phyloP scores from a whole-genome alignment of 2,113 vertebrate species.

The Pithys albifrons region DNA sequence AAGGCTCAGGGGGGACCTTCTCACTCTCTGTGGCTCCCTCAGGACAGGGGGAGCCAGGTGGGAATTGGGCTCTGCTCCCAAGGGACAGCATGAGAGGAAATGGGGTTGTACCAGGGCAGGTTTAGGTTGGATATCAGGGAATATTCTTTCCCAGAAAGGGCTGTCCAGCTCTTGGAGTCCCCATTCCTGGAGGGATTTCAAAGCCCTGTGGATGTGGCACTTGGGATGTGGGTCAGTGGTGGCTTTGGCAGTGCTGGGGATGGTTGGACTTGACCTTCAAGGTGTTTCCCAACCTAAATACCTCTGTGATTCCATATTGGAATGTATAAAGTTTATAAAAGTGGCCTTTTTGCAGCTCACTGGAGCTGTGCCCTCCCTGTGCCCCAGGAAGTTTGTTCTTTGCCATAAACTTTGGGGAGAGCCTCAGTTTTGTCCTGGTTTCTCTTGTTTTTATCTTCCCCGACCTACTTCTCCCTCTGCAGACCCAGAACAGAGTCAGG shows the following conservation, averaged over 20 bases:
- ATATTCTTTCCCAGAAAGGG: neutral
- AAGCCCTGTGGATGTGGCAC: accelerated
- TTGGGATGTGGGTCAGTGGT: neutral
- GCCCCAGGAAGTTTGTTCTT: neutral
- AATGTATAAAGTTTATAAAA: neutral
- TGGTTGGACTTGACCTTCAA: neutral
- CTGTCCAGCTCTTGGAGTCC: neutral
- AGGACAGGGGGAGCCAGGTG: accelerated
- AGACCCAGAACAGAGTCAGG: neutral
- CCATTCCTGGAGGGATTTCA: neutral
- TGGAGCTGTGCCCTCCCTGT: neutral
- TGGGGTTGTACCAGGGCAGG: neutral
- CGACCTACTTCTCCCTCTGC: slow-evolving; percentile 50
- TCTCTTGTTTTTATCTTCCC: neutral
- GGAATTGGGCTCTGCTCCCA: accelerated
- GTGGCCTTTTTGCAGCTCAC: neutral
- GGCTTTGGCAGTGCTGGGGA: neutral
- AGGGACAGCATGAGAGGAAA: neutral
- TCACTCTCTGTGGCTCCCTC: accelerated
- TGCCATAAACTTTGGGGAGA: neutral
- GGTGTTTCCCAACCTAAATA: neutral
- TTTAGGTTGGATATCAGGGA: neutral
- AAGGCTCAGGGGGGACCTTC: neutral
- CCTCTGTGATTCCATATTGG: neutral
- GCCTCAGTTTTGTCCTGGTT: neutral